Conservation (phyloP, 2,888 invertebrate genomes). For the Ochlodes sylvanus region DNA sequence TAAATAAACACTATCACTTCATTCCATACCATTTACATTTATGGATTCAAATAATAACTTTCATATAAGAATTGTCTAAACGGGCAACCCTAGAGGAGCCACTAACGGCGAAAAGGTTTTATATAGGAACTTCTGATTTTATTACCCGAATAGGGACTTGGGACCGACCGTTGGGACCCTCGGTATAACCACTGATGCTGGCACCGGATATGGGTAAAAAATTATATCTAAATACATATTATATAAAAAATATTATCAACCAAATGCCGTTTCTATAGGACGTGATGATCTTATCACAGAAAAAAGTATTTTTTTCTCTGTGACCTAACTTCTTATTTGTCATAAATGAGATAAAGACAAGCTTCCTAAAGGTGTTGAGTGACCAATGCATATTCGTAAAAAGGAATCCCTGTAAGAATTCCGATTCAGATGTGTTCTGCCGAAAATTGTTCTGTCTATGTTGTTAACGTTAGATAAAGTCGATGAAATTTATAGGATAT, state of each 20-base stretch:
- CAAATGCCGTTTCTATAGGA: background rate
- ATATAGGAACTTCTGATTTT: constrained; percentile 3
- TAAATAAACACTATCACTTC: no score
- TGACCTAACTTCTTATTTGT: background rate
- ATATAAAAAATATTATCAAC: background rate
- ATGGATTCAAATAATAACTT: background rate
- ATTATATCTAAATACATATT: background rate
- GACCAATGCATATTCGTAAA: no score
- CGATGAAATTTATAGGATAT: no score
- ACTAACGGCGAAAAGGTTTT: constrained; percentile 3
- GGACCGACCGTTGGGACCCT: background rate
- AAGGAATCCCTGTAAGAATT: no score
- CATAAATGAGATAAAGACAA: no score
- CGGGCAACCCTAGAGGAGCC: background rate
- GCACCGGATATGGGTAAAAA: background rate
- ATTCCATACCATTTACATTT: background rate
- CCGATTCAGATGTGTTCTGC: no score
- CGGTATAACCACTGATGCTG: background rate
- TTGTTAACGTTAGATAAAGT: no score
- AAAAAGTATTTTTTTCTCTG: background rate
- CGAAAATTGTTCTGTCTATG: no score
- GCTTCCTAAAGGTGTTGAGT: no score
- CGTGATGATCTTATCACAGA: no score
- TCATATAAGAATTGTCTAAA: background rate
- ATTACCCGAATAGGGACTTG: background rate